Conservation (phyloP, 1,140 invertebrate genomes). For the Scaptomyza graminum region DNA sequence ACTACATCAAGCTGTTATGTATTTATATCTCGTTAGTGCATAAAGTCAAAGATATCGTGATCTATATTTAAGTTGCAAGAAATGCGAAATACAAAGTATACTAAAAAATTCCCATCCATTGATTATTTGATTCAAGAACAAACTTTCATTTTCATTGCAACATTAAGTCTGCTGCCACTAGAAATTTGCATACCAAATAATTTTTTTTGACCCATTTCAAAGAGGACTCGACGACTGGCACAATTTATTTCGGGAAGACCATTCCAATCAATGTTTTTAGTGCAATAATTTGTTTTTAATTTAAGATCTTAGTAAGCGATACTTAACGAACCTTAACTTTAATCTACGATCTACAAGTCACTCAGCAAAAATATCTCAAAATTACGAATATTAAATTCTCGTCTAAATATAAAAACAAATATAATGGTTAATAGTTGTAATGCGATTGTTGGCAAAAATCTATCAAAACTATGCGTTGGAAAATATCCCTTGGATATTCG, state of each 20-base stretch:
- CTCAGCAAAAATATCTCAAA: neutral
- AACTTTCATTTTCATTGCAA: no score
- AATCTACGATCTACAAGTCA: neutral
- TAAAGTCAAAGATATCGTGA: slow-evolving; percentile 80
- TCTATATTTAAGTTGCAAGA: slow-evolving; percentile 68
- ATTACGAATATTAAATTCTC: neutral
- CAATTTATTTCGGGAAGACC: no score
- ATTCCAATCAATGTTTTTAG: no score
- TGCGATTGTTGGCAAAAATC: neutral
- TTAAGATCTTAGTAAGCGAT: neutral
- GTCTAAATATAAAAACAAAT: neutral
- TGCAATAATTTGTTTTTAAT: no score
- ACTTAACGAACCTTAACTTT: neutral
- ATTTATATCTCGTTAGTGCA: slow-evolving; percentile 77
- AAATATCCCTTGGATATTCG: neutral
- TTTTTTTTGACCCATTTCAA: no score
- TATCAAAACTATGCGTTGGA: neutral
- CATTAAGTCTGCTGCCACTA: no score
- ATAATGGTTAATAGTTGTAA: neutral
- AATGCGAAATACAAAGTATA: slow-evolving; percentile 48
- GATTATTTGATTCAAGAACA: no score
- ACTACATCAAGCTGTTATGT: slow-evolving; percentile 69
- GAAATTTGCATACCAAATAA: no score
- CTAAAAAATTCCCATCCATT: neutral
- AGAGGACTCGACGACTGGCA: no score